These are phyloP conservation scores for Pycnonotus jocosus DNA, from an alignment of 2,113 vertebrate genomes.

Conservation along the genomic window DNA sequence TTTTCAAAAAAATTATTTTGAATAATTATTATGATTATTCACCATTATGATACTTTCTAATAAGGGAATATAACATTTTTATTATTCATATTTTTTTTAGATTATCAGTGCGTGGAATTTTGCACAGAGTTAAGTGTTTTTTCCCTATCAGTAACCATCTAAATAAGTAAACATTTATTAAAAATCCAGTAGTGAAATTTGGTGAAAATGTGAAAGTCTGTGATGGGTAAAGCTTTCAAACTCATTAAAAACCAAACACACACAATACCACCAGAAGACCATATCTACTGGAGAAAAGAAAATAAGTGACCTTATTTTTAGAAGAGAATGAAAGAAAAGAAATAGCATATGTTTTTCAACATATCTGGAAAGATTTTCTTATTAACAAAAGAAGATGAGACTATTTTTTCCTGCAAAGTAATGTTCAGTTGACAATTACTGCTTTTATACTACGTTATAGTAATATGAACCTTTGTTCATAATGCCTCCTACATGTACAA, in stretches of 20 bases:
- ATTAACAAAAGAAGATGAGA: conserved; percentile 38
- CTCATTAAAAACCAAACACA: neutral
- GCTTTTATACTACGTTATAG: neutral
- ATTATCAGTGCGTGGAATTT: neutral
- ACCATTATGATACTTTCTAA: neutral
- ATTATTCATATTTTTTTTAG: neutral
- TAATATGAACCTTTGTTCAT: conserved; percentile 27
- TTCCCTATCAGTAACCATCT: neutral
- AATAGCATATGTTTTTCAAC: neutral
- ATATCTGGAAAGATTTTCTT: conserved; percentile 16
- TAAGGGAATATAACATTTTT: neutral
- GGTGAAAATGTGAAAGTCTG: neutral
- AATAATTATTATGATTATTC: neutral
- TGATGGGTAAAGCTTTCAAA: neutral
- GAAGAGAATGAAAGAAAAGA: neutral
- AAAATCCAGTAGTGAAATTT: neutral
- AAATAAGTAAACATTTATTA: neutral
- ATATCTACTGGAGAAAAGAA: neutral
- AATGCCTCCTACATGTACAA: conserved; percentile 26
- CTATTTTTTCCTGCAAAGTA: conserved; percentile 12
- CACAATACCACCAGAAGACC: neutral
- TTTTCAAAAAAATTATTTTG: neutral
- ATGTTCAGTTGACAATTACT: conserved; percentile 30
- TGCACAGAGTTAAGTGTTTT: neutral
- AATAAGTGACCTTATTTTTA: neutral